phyloP scores from a whole-genome alignment of 2,888 invertebrate species.

The Hydrotaea cyrtoneurina region DNA sequence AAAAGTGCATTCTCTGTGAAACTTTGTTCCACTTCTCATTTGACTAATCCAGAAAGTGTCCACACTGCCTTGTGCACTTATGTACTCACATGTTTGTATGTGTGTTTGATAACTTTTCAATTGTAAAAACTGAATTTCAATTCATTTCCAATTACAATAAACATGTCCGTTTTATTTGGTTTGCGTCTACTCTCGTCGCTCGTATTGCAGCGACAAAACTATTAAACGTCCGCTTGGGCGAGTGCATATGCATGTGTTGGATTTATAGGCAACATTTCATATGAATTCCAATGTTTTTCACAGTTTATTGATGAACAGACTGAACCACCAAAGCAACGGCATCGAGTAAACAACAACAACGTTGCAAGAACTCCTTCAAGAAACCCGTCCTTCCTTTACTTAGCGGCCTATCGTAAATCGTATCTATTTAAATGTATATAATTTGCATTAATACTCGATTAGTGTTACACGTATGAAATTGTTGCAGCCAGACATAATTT shows the following conservation, averaged over 20 bases:
- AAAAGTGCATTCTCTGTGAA: no score
- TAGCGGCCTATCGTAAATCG: constrained; percentile 1
- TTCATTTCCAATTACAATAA: constrained; percentile 12
- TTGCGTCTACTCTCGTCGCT: not conserved
- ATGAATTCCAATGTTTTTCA: not conserved
- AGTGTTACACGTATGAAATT: not conserved
- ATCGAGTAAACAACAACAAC: not conserved
- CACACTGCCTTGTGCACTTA: no score
- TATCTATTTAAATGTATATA: not conserved
- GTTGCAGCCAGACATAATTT: not conserved
- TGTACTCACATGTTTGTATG: no score
- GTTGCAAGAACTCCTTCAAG: not conserved
- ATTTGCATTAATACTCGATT: constrained; percentile 16
- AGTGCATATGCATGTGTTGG: not conserved
- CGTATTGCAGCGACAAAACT: not conserved
- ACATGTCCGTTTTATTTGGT: not conserved
- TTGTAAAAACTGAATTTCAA: not conserved
- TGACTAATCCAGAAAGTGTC: no score
- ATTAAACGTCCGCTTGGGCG: not conserved
- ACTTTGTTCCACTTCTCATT: no score
- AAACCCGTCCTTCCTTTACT: not conserved
- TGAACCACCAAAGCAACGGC: no score
- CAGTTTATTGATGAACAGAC: not conserved
- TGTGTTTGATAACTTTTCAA: no score
- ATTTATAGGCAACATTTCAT: not conserved